Evolutionary conservation across 2,888 invertebrate genomes (phyloP).

Genomic region (Nemotelus nigrinus): DNA sequence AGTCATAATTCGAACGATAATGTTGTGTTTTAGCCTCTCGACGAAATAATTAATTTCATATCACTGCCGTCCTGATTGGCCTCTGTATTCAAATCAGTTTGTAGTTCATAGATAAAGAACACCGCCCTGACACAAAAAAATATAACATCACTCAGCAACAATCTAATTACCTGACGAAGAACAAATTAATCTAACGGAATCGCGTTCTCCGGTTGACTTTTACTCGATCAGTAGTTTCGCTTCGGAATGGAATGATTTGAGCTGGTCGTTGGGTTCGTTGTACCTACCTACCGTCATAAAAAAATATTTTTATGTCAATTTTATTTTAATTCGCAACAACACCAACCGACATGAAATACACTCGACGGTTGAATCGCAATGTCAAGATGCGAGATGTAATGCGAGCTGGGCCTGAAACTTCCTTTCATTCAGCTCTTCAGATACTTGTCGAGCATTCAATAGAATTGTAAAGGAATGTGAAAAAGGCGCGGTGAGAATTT

Average conservation of each 20-base stretch:
- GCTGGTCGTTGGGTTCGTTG: not conserved
- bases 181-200: slow-evolving; percentile 16
- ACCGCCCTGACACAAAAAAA: not conserved
- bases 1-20: not conserved
- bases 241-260: not conserved
- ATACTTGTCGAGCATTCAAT: too few species aligned
- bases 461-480: too few species aligned
- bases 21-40: not conserved
- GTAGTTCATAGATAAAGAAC: not conserved
- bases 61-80: not conserved
- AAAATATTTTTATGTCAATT: slow-evolving; percentile 1
- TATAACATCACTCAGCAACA: not conserved
- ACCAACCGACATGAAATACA: not conserved
- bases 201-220: not conserved
- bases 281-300: not conserved
- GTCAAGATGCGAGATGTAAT: too few species aligned
- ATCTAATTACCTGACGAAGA: not conserved
- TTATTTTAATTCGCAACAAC: not conserved
- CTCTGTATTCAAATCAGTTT: slow-evolving; percentile 1
- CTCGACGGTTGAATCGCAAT: too few species aligned
- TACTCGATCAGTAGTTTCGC: not conserved
- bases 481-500: too few species aligned
- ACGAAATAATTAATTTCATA: not conserved
- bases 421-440: too few species aligned
- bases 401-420: too few species aligned